These are phyloP conservation scores for Neocloeon triangulifer DNA, from an alignment of 1,140 invertebrate genomes.

Conservation along the genomic window DNA sequence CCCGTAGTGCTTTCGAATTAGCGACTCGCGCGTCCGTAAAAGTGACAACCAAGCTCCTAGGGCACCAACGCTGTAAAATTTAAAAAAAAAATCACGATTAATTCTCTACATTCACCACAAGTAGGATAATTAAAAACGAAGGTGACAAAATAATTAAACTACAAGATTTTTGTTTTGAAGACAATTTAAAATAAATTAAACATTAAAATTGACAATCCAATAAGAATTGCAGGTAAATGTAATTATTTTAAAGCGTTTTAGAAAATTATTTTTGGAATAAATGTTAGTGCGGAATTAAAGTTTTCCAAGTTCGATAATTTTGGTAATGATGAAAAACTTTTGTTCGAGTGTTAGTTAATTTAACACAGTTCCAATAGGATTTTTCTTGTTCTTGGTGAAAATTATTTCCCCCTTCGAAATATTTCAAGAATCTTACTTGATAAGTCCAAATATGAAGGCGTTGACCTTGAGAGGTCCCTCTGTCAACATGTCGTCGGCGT, in stretches of 20 bases:
- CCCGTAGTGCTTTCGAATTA: slow-evolving; percentile 60
- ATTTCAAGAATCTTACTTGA: slow-evolving; percentile 46
- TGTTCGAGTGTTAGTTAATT: no score
- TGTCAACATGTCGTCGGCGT: slow-evolving; percentile 57
- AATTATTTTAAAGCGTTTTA: no score
- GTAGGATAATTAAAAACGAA: no score
- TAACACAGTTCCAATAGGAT: neutral
- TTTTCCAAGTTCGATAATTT: neutral
- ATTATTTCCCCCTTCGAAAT: no score
- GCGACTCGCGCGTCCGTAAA: slow-evolving; percentile 52
- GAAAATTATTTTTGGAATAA: no score
- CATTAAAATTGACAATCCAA: no score
- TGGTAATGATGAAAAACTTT: no score
- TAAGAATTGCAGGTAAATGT: no score
- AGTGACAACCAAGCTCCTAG: slow-evolving; percentile 71
- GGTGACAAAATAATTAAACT: no score
- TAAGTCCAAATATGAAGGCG: slow-evolving; percentile 65
- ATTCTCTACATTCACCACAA: neutral
- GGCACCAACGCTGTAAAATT: slow-evolving; percentile 38
- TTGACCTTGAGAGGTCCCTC: slow-evolving; percentile 74
- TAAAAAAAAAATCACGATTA: slow-evolving; percentile 6
- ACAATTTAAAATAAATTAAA: no score
- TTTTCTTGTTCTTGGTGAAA: slow-evolving; percentile 1
- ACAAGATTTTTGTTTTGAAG: no score
- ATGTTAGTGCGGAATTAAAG: no score